phyloP scores from a whole-genome alignment of 2,113 vertebrate species.

The Enhydra lutris region DNA sequence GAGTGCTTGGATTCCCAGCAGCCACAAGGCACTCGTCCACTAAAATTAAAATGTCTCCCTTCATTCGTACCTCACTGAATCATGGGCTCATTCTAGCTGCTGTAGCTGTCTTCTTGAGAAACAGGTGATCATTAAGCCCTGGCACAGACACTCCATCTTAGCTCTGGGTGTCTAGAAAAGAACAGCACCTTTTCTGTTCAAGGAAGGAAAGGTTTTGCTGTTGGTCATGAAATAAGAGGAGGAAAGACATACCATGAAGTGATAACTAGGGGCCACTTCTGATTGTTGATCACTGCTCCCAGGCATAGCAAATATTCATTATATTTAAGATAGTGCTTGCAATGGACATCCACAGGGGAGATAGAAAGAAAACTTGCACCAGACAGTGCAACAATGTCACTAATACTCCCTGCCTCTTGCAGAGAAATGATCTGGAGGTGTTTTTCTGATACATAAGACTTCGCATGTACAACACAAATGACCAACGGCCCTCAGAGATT shows the following conservation, averaged over 20 bases:
- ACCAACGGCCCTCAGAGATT: neutral
- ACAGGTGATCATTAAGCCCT: slow-evolving; percentile 7
- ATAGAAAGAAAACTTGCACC: neutral
- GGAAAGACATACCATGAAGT: neutral
- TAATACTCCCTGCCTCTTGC: neutral
- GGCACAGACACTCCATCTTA: slow-evolving; percentile 7
- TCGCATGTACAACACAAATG: neutral
- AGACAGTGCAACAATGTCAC: accelerated
- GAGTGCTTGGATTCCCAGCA: neutral
- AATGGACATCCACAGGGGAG: neutral
- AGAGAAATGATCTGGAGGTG: neutral
- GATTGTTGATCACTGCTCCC: neutral
- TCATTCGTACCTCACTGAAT: slow-evolving; percentile 53
- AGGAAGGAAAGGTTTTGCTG: neutral
- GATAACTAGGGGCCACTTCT: neutral
- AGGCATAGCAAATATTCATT: neutral
- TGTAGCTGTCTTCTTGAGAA: slow-evolving; percentile 61
- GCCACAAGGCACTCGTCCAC: neutral
- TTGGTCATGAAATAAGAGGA: neutral
- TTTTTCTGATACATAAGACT: neutral
- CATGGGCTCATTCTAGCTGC: slow-evolving; percentile 69
- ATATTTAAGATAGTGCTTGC: neutral
- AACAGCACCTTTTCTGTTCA: neutral
- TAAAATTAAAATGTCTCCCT: neutral
- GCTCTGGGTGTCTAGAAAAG: neutral